These are phyloP conservation scores for Pipa parva DNA, from an alignment of 2,113 vertebrate genomes.

Conservation along the genomic window DNA sequence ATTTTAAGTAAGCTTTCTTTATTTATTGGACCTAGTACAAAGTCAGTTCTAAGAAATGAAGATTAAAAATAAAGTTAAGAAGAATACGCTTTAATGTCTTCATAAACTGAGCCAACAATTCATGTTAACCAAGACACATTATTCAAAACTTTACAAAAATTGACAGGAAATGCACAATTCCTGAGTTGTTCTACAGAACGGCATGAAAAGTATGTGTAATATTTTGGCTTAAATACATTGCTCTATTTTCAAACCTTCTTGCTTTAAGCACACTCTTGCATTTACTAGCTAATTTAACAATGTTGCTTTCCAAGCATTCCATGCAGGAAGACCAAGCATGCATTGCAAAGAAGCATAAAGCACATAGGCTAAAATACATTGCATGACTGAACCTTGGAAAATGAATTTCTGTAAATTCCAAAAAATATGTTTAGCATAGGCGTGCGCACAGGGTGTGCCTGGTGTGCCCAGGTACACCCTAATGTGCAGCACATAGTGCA, in stretches of 20 bases:
- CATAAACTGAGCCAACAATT: constrained; percentile 7
- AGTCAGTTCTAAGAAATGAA: not conserved
- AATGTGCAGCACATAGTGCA: too few relatives aligned
- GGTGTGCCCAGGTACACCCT: too few relatives aligned
- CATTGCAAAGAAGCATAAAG: not conserved
- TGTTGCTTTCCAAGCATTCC: not conserved
- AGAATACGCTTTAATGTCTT: constrained; percentile 15
- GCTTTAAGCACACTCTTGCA: not conserved
- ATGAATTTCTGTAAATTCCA: too few relatives aligned
- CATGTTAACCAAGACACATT: constrained; percentile 14
- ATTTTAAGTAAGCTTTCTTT: not conserved
- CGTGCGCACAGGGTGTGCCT: too few relatives aligned
- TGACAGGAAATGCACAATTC: constrained; percentile 30
- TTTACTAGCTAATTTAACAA: not conserved
- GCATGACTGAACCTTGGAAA: too few relatives aligned
- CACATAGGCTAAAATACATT: too few relatives aligned
- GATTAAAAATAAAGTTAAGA: constrained; percentile 2
- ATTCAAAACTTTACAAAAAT: constrained; percentile 1
- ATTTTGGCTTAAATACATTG: constrained; percentile 3
- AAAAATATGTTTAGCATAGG: too few relatives aligned
- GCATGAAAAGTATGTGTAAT: constrained; percentile 17
- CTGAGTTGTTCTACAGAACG: constrained; percentile 16
- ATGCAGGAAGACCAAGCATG: not conserved
- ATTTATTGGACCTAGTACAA: not conserved
- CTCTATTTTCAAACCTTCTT: constrained; percentile 8